Base-by-base conservation (phyloP, 2,888 invertebrate genomes). In the Blomia tropicalis region DNA sequence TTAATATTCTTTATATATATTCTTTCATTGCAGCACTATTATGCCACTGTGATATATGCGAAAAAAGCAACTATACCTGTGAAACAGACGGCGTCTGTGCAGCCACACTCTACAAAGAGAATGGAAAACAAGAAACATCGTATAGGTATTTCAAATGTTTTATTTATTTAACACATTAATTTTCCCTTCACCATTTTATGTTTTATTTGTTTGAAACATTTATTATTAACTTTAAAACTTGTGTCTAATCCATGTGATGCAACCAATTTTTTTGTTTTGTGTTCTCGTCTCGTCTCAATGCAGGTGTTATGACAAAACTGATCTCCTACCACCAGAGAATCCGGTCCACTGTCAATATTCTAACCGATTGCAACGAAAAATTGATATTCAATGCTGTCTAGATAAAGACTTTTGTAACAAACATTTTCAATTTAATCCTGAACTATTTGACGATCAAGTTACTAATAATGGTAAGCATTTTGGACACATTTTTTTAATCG, bases 11-110 rank as follows among this genome's bases (percentile, higher is more conserved):
- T 51, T 25, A 32, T 25, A 14, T 7, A 19, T 11, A 14, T 56
- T 56, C 14, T 56, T 23, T 56, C 23, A 19, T 56, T 77, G 63
- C 75, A 85, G 85, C 81, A 67, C 75, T 88, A 70, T 84, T 83
- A 76, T 90, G 90, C 74, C 83, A 84, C 75, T 90, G 89, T 77
- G 85, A 86, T 72, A 81, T 83, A 70, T 84, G 85, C 71, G 77
- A 77, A 67, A 81, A 82, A 17, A 79, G 79, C 60, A 87, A 89
- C 73, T 77, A 81, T 71, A 86, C 87, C 32, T 90, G 90, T 75
- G 83, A 82, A 73, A 90, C 90, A 3, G 87, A 89, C 75, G 90
- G 90, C 47, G 84, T 82, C 72, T 90, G 90, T 74, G 89, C 85
- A 71, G 85, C 88, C 2, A 83, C 87, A 62, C 83, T 84, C 66